Base-by-base conservation (phyloP, 2,888 invertebrate species). In the Phalangium opilio region DNA sequence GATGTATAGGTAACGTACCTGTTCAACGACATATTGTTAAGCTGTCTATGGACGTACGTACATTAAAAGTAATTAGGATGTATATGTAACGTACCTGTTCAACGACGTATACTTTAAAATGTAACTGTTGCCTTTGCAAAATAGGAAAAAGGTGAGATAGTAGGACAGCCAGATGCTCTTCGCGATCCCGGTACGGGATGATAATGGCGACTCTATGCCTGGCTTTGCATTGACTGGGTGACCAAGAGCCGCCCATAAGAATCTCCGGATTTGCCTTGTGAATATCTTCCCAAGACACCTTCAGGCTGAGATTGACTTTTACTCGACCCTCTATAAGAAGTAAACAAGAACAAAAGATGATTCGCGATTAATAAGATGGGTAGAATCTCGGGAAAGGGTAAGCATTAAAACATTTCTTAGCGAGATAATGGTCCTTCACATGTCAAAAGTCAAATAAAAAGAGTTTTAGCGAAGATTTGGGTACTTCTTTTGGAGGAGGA, bases 1-100 rank as follows among this genome's bases (percentile, higher is more conserved):
- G 27, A 8, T 27, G 8, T 27, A 27, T 27, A 27, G 51, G 3
- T n/a, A 14, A 51, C 54, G 55, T 48, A 67, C 68, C 66, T 73
- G 73, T 60, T 73, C 73, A 2, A 69, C 66, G 5, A 73, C 68
- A 58, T n/a, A n/a, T n/a, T n/a, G n/a, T n/a, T n/a, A n/a, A n/a
- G n/a, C n/a, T n/a, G n/a, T n/a, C n/a, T n/a, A n/a, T n/a, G 27
- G 8, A 27, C 27, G 27, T 27, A 7, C 27, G 8, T 4, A 27
- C 8, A 7, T 27, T 4, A 27, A 27, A 27, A 27, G 27, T 7
- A 27, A 27, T 7, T 27, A 8, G 8, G 27, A 8, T 27, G 8
- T 27, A 27, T 27, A 27, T 50, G 3, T n/a, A 14, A 51, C 54
- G 55, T 48, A 67, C 68, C 66, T 73, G 73, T 60, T 73, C 73